Percentiles rank a stretch among this genome's conserved stretches.
phyloP scores from a whole-genome alignment of 2,797 vertebrate genomes.

The Eleutherodactylus coqui region DNA sequence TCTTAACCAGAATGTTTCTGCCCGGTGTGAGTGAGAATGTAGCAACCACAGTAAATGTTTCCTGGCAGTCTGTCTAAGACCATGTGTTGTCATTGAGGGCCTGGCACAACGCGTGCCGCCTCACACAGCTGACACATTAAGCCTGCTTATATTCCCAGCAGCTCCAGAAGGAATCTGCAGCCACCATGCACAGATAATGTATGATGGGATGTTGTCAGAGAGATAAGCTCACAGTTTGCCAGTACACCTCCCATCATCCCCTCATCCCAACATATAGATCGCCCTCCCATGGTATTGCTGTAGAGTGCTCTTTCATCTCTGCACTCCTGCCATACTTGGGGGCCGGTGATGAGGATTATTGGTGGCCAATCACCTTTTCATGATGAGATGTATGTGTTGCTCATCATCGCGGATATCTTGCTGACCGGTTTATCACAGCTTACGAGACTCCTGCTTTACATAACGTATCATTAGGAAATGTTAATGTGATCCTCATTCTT shows the following conservation, averaged over 20 bases:
- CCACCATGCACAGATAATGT: constrained; percentile 9
- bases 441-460: neutral
- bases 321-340: neutral
- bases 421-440: neutral
- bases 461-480: neutral
- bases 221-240: constrained; percentile 36
- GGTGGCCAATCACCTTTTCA: neutral
- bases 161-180: neutral
- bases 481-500: neutral
- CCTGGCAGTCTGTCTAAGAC: neutral
- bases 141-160: constrained; percentile 36
- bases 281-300: neutral
- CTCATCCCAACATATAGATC: neutral
- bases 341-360: neutral
- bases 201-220: constrained; percentile 29
- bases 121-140: constrained; percentile 26
- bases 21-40: neutral
- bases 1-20: too few relatives aligned
- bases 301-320: neutral
- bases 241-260: constrained; percentile 7
- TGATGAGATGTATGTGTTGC: neutral
- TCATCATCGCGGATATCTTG: neutral
- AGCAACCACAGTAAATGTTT: neutral
- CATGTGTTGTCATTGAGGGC: constrained; percentile 20
- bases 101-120: neutral